These are phyloP conservation scores for Pitta sordida DNA, from an alignment of 2,113 vertebrate species.

Conservation along the genomic window DNA sequence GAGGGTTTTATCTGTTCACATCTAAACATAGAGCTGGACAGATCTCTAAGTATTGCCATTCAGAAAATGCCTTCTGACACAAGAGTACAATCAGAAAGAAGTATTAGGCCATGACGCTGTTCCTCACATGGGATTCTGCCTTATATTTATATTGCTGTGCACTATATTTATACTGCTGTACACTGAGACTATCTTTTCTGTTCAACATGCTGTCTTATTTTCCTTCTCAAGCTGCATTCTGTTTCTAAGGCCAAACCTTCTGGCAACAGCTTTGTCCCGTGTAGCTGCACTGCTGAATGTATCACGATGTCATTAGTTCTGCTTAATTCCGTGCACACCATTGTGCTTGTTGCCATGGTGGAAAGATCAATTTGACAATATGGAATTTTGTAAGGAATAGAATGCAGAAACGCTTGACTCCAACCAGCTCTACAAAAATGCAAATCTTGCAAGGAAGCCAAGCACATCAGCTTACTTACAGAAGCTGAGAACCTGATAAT, in stretches of 20 bases:
- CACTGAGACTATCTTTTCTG: not conserved
- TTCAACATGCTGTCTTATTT: not conserved
- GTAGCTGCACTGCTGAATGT: not conserved
- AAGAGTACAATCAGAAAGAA: not conserved
- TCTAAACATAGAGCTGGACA: not conserved
- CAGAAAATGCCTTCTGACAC: not conserved
- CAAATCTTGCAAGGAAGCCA: not conserved
- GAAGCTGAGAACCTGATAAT: not conserved
- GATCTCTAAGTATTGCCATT: not conserved
- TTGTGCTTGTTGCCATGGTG: not conserved
- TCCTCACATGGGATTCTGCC: not conserved
- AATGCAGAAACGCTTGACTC: not conserved
- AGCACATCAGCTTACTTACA: not conserved
- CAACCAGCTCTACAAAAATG: not conserved
- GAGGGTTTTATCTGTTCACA: not conserved
- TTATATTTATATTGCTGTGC: not conserved
- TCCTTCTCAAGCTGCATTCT: not conserved
- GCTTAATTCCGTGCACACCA: not conserved
- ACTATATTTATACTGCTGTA: not conserved
- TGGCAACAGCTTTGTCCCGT: not conserved
- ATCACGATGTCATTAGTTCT: not conserved
- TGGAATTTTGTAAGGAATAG: not conserved
- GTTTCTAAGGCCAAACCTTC: not conserved
- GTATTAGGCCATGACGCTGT: not conserved
- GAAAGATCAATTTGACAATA: not conserved